A percentile compares a stretch with the other conserved stretches of the same genome.
Conservation (phyloP, 2,797 vertebrate species). For the Phoeniculus purpureus region DNA sequence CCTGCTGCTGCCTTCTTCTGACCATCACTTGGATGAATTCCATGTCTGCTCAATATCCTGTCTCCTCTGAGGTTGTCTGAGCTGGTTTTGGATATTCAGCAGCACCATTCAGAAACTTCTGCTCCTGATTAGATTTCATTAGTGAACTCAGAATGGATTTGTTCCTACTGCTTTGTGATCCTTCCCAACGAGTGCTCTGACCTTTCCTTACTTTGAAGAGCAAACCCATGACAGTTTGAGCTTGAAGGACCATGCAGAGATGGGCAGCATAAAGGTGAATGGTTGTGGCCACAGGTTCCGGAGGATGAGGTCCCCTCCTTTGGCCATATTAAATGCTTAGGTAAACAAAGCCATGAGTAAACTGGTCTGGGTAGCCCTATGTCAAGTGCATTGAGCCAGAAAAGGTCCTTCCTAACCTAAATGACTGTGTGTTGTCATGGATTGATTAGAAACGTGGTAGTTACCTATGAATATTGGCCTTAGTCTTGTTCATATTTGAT, state of each 20-base stretch:
- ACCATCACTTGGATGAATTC: neutral
- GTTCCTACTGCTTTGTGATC: neutral
- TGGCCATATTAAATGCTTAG: neutral
- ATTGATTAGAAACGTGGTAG: neutral
- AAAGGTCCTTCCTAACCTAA: neutral
- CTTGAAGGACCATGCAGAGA: neutral
- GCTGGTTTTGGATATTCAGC: neutral
- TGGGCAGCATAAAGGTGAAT: neutral
- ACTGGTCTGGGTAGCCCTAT: neutral
- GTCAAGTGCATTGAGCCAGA: neutral
- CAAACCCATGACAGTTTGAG: neutral
- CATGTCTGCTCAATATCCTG: neutral
- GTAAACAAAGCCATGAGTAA: neutral
- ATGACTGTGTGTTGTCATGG: neutral
- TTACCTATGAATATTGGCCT: neutral
- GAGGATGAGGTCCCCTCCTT: neutral
- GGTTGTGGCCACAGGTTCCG: neutral
- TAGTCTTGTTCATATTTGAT: conserved; percentile 28
- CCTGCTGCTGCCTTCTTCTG: neutral
- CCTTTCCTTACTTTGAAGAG: neutral
- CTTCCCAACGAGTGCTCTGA: neutral
- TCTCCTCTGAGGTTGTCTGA: neutral
- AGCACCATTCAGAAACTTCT: neutral
- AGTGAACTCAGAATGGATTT: neutral
- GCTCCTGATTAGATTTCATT: neutral